Evolutionary conservation across 2,888 invertebrate species (phyloP).

Genomic region (Myathropa florea): DNA sequence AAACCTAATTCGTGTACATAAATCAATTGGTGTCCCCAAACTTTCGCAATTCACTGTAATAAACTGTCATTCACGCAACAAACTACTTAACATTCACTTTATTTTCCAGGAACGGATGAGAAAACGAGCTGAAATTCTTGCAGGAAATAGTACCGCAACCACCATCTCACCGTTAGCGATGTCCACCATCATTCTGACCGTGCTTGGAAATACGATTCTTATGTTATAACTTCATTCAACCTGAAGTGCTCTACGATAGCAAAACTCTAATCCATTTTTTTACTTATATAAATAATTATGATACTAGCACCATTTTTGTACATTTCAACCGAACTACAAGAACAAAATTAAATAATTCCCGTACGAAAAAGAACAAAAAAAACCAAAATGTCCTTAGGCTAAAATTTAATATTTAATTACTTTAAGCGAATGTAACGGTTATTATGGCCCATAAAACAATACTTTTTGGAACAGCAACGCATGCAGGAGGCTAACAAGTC

Average conservation of each 20-base stretch:
- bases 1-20: no score
- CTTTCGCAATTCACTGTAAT: no score
- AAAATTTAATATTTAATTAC: constrained; percentile 19
- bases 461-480: constrained; percentile 10
- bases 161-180: constrained; percentile 78
- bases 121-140: constrained; percentile 83
- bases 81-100: no score
- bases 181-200: constrained; percentile 77
- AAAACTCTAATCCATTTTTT: constrained; percentile 25
- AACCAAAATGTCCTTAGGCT: constrained; percentile 7
- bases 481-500: background rate
- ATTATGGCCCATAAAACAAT: constrained; percentile 39
- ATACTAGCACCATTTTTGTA: constrained; percentile 60
- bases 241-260: constrained; percentile 6
- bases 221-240: constrained; percentile 78
- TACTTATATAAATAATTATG: constrained; percentile 13
- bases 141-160: constrained; percentile 82
- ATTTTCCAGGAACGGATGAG: constrained; percentile 81
- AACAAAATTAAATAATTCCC: constrained; percentile 8
- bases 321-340: constrained; percentile 12
- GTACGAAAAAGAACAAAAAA: constrained; percentile 4
- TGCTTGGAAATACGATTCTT: constrained; percentile 76
- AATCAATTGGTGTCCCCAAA: no score
- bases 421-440: constrained; percentile 4
- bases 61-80: background rate